Evolutionary conservation across 2,888 invertebrate genomes (phyloP).

Genomic region (Ornithoptera priamus): DNA sequence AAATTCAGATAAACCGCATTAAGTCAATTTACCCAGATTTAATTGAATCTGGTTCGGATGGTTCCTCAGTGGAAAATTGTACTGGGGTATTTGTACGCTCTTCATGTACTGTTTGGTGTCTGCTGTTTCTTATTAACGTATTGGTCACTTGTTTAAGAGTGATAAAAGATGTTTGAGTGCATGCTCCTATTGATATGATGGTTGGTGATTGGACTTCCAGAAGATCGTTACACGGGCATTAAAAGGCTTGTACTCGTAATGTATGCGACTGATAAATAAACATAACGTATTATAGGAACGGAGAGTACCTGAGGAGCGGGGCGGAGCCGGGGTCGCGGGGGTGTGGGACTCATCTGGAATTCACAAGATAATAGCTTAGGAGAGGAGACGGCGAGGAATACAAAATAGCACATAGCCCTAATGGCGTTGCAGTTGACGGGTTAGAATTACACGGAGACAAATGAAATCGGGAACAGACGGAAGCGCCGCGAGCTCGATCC

Average conservation of each 20-base stretch:
- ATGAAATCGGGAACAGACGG: slow-evolving; percentile 12
- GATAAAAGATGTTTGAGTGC: too few species aligned
- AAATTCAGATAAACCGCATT: slow-evolving; percentile 27
- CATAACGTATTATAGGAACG: slow-evolving; percentile 46
- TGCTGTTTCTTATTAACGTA: too few species aligned
- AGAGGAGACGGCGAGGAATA: slow-evolving; percentile 52
- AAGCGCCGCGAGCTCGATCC: not conserved
- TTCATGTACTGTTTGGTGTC: not conserved
- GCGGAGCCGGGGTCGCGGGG: slow-evolving; percentile 76
- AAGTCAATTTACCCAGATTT: slow-evolving; percentile 27
- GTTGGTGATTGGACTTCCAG: too few species aligned
- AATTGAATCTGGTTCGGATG: slow-evolving; percentile 22
- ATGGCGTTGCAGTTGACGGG: slow-evolving; percentile 33
- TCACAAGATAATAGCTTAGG: slow-evolving; percentile 77
- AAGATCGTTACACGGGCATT: too few species aligned
- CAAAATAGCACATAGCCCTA: slow-evolving; percentile 41
- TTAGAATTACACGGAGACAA: slow-evolving; percentile 7
- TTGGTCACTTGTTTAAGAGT: too few species aligned
- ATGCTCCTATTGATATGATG: too few species aligned
- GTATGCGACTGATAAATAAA: slow-evolving; percentile 35
- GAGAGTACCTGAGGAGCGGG: slow-evolving; percentile 77
- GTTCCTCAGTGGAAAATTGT: slow-evolving; percentile 1
- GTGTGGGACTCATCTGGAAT: slow-evolving; percentile 80
- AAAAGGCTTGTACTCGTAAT: not conserved
- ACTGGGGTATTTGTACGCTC: not conserved